Evolutionary conservation across 2,797 vertebrate genomes (phyloP), one percentile per base, ranked within the genome.

Genomic region (Anas capensis): DNA sequence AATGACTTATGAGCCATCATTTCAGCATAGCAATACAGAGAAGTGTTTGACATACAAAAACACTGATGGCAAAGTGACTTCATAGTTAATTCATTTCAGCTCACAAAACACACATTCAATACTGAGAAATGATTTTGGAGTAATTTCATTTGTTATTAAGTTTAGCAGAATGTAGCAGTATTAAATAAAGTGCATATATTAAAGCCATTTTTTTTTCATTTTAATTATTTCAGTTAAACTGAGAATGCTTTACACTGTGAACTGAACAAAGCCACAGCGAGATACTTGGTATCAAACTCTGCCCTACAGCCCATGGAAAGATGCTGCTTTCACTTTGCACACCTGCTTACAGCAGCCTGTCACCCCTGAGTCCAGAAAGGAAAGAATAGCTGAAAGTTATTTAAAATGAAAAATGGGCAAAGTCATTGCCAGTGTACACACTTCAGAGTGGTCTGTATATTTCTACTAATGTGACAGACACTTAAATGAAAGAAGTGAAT

Each of bases 391-490:
- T 83, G 69, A 56, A 95, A 95, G 92, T 96, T 92, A 93, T 96
- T 97, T 95, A 94, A 95, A 93, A 96, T 97, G 93, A 97, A 95
- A 96, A 79, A 97, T 20, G 15, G 81, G 31, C 68, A 86, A 19
- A 95, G 88, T 72, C 80, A 69, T 88, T 93, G 88, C 80, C 94
- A 86, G 66, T 87, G 91, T 76, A 94, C 92, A 88, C 80, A 83
- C 75, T 90, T 61, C 24, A 42, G 86, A 88, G 87, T 33, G 71
- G 72, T 92, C 96, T 95, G 96, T 94, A 95, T 97, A 97, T 97
- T 97, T 96, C 93, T 96, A 94, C 95, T 97, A 98, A 96, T 95
- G 95, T 97, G 97, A 97, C 97, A 97, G 97, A 96, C 93, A 87
- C 96, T 97, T 97, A 96, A 96, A 97, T 94, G 95, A 97, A 97